Evolutionary conservation across 2,797 vertebrate genomes (phyloP), one percentile per base, ranked within the genome.

Genomic region (Geotrypetes seraphini): DNA sequence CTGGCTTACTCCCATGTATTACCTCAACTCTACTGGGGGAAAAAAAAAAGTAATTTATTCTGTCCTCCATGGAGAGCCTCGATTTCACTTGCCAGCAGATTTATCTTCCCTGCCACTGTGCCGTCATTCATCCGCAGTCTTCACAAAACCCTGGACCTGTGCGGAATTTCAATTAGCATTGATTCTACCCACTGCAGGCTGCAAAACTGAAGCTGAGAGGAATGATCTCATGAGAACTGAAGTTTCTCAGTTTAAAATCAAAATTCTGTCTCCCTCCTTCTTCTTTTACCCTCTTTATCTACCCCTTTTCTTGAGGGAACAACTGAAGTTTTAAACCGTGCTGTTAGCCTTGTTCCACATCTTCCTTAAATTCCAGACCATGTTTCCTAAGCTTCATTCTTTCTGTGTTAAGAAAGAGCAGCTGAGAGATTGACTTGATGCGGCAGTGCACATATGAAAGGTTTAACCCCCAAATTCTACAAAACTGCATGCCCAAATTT

Each of bases 21-120:
- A 70, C 71, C 60, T 77, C 46, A 36, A 64, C 62, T 68, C 63
- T 65, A 73, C 69, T 72, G 75, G 72, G n/a, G n/a, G n/a, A n/a
- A 73, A 72, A n/a, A n/a, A n/a, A n/a, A n/a, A 78, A 80, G 74
- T 83, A 81, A 83, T 81, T 81, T 79, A 83, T 82, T 79, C 75
- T 66, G 69, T 73, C 69, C 77, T 84, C 79, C 70, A 68, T 71
- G 65, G 77, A 81, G 69, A 68, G 62, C 53, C 19, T 37, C 69
- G 73, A 79, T 84, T 75, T 81, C 73, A 82, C 82, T 83, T 79
- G 77, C 78, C 69, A 70, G 75, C 66, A 59, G 82, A 79, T 83
- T 84, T 80, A 77, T 84, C 79, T 84, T 77, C 59, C 66, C 70
- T 79, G 73, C 76, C 77, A 78, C 73, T 70, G 66, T 61, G 62